Conservation (phyloP, 2,888 invertebrate genomes). For the Lordiphosa fenestrarum region DNA sequence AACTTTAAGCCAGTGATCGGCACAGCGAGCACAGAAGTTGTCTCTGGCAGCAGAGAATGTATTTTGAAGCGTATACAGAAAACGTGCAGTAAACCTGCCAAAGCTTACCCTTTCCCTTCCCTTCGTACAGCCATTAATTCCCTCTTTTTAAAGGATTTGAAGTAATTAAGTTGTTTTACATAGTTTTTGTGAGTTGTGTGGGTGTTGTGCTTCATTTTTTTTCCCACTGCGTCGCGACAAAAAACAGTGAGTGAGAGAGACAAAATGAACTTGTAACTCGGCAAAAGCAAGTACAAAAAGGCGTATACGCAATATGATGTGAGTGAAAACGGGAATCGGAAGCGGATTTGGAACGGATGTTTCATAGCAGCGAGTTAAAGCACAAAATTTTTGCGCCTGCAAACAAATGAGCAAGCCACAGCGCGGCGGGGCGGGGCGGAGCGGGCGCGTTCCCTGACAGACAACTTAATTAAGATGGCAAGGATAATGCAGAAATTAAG, state of each 20-base stretch:
- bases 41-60: too few species aligned
- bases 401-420: constrained; percentile 44
- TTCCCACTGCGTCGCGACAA: background rate
- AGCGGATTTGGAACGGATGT: constrained; percentile 28
- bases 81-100: background rate
- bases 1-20: too few species aligned
- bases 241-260: constrained; percentile 3
- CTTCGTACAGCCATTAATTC: too few species aligned
- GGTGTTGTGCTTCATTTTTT: too few species aligned
- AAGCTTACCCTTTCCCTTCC: background rate
- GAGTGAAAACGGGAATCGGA: constrained; percentile 44
- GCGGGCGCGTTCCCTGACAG: constrained; percentile 31
- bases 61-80: background rate
- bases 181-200: too few species aligned
- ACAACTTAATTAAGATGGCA: constrained; percentile 57
- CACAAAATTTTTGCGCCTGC: constrained; percentile 29
- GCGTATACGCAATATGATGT: constrained; percentile 29
- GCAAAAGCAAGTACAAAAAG: constrained; percentile 5
- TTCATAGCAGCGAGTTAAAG: background rate
- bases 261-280: constrained; percentile 12
- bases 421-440: constrained; percentile 1
- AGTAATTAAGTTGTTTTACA: too few species aligned
- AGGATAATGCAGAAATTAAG: constrained; percentile 58
- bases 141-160: too few species aligned
- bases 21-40: too few species aligned